These are phyloP conservation scores for Phalanger gymnotis DNA, from an alignment of 2,797 vertebrate species.

Conservation along the genomic window DNA sequence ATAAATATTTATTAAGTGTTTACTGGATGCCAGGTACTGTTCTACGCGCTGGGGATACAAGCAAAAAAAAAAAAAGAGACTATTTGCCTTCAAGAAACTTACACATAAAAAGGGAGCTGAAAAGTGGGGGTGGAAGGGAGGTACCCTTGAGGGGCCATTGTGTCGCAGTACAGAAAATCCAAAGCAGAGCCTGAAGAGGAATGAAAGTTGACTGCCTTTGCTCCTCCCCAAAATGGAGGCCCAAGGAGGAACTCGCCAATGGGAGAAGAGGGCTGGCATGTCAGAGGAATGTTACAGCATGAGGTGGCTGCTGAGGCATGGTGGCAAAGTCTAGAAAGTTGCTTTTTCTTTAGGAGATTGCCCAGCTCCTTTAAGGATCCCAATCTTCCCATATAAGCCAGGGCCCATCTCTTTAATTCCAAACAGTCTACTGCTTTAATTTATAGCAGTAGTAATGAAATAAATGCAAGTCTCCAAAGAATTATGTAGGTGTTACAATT, in stretches of 20 bases:
- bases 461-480: not conserved
- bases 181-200: not conserved
- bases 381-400: not conserved
- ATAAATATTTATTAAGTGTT: not conserved
- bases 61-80: not conserved
- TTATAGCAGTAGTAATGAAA: not conserved
- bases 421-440: not conserved
- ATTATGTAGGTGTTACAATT: not conserved
- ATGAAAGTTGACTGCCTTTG: not conserved
- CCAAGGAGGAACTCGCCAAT: not conserved
- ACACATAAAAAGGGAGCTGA: not conserved
- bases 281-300: not conserved
- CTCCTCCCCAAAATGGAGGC: not conserved
- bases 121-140: not conserved
- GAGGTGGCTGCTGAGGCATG: not conserved
- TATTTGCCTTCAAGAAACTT: not conserved
- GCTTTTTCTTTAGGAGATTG: not conserved
- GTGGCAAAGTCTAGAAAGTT: not conserved
- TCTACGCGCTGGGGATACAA: not conserved
- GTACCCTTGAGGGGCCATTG: not conserved
- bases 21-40: not conserved
- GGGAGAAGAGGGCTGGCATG: not conserved
- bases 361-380: not conserved
- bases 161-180: not conserved
- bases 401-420: not conserved